Percentiles rank a stretch among this genome's conserved stretches.
Evolutionary conservation across 2,797 vertebrate species (phyloP).

Genomic region (Micrastur ruficollis): DNA sequence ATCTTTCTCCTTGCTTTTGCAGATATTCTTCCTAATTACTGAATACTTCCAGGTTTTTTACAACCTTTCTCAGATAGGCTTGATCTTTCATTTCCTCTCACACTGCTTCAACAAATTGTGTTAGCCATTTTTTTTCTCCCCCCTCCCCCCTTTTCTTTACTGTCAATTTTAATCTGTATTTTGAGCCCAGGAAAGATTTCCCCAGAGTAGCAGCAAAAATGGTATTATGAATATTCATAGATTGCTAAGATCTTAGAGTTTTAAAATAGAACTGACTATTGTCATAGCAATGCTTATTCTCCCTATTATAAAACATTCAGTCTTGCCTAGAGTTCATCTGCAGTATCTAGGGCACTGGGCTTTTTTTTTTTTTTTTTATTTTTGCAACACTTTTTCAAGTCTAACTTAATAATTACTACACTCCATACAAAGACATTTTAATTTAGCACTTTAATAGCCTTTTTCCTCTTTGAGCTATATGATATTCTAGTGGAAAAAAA

Average conservation of each 20-base stretch:
- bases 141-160: neutral
- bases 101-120: neutral
- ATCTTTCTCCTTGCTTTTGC: neutral
- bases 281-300: constrained; percentile 9
- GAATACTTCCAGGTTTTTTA: neutral
- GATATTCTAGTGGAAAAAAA: neutral
- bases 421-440: neutral
- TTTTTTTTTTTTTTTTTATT: neutral
- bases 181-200: constrained; percentile 40
- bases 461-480: neutral
- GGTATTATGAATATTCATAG: constrained; percentile 43
- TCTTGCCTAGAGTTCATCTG: neutral
- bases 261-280: constrained; percentile 48
- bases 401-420: constrained; percentile 2
- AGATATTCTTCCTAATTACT: neutral
- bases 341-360: neutral
- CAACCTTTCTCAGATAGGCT: neutral
- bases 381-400: neutral
- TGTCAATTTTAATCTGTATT: constrained; percentile 30
- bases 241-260: neutral
- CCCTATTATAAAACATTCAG: constrained; percentile 20
- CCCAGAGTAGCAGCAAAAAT: constrained; percentile 22
- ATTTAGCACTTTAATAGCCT: neutral
- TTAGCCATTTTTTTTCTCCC: neutral
- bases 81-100: neutral